Conservation (phyloP, 2,888 invertebrate genomes). For the Microctonus aethiopoides region DNA sequence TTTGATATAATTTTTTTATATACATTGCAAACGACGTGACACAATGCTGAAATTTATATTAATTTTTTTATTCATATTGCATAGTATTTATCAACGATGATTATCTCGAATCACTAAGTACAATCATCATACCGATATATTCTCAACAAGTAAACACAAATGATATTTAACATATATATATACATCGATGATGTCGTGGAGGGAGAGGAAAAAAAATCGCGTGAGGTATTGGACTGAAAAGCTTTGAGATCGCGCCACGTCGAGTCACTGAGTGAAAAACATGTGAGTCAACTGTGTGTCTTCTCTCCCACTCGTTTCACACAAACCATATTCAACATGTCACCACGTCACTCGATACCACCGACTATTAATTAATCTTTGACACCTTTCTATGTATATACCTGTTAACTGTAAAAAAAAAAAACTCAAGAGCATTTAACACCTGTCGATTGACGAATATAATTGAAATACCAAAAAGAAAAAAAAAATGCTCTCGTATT, state of each 20-base stretch:
- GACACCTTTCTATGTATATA: constrained; percentile 1
- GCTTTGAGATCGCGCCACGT: constrained; percentile 30
- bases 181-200: not conserved
- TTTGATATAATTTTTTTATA: not conserved
- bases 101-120: not conserved
- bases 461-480: not conserved
- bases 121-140: not conserved
- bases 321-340: not conserved
- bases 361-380: not conserved
- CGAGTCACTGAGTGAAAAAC: constrained; percentile 45
- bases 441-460: not conserved
- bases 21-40: not conserved
- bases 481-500: not conserved
- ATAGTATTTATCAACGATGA: not conserved
- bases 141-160: not conserved
- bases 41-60: not conserved
- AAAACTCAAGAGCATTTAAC: not conserved
- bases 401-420: not conserved
- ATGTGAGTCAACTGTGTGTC: constrained; percentile 24
- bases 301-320: constrained; percentile 18
- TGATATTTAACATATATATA: not conserved
- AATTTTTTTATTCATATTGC: not conserved
- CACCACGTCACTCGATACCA: constrained; percentile 5
- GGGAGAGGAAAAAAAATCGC: constrained; percentile 1
- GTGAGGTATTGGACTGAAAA: constrained; percentile 13